Evolutionary conservation across 2,797 vertebrate genomes (phyloP).

Genomic region (Leuciscus waleckii): DNA sequence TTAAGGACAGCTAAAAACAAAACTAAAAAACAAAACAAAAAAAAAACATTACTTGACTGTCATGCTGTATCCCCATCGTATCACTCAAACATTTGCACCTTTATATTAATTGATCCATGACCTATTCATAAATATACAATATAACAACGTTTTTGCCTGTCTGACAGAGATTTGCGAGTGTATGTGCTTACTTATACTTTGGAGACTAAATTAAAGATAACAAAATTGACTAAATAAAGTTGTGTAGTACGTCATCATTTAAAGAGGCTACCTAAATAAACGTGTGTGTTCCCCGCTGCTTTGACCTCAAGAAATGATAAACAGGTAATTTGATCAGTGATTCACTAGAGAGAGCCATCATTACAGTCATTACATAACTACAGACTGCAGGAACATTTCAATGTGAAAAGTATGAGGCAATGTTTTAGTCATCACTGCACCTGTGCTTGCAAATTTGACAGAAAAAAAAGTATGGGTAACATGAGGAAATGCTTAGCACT

Average conservation of each 20-base stretch:
- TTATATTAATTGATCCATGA: background rate
- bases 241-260: background rate
- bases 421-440: background rate
- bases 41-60: background rate
- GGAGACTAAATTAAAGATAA: background rate
- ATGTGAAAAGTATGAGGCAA: background rate
- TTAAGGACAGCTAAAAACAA: background rate
- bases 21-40: too few species aligned
- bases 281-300: background rate
- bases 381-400: background rate
- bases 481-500: background rate
- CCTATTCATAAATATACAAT: background rate
- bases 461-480: constrained; percentile 4
- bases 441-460: background rate
- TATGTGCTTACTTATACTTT: background rate
- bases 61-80: background rate
- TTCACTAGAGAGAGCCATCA: background rate
- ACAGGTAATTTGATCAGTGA: background rate
- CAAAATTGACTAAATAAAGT: background rate
- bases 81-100: background rate
- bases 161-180: background rate
- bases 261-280: background rate
- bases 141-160: background rate
- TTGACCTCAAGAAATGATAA: constrained; percentile 7
- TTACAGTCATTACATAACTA: background rate